Evolutionary conservation across 2,888 invertebrate species (phyloP), one percentile per base, ranked within the genome.

Genomic region (Aphelenchoides bicaudatus): DNA sequence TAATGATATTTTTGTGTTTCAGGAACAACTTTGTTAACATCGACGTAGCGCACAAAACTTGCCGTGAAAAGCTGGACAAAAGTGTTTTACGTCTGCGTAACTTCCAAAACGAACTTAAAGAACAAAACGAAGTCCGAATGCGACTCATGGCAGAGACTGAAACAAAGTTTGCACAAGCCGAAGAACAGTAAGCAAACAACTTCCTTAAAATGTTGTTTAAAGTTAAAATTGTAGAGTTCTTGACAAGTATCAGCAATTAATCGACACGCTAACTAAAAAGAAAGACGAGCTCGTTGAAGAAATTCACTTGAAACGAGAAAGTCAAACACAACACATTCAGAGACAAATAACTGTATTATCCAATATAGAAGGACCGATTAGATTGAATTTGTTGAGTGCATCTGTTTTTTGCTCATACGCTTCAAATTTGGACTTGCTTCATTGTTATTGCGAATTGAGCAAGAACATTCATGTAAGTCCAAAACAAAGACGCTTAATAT

Each of bases 401-500:
- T 86, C 87, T 56, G 86, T 86, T 4, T 87, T 88, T 78, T 86
- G 86, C 34, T 85, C 85, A 56, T 85, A 86, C 8, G 87, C 87
- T 2, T 87, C 86, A 68, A 87, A 87, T 78, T 86, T 86, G 74
- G 87, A 88, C 78, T 87, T 88, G 78, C 82, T 88, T 48, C 87
- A 74, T 38, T 62, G 71, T 21, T 67, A 63, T 27, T 56, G 62
- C 1, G 68, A 71, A n/a, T 62, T 78, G 25, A 59, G 61, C 27
- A 61, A 64, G 21, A n/a, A 72, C 34, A 73, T 75, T 39, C 63
- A 73, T 53, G 63, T 68, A 21, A 43, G 43, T 34, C 16, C 13
- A 16, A n/a, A 52, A 43, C 2, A 13, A 34, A 34, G 13, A 34
- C 34, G 34, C 16, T n/a, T 19, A 25, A 25, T 4, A 25, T 47